These are phyloP conservation scores for Tinea pellionella DNA, from an alignment of 2,888 invertebrate genomes.

Conservation along the genomic window DNA sequence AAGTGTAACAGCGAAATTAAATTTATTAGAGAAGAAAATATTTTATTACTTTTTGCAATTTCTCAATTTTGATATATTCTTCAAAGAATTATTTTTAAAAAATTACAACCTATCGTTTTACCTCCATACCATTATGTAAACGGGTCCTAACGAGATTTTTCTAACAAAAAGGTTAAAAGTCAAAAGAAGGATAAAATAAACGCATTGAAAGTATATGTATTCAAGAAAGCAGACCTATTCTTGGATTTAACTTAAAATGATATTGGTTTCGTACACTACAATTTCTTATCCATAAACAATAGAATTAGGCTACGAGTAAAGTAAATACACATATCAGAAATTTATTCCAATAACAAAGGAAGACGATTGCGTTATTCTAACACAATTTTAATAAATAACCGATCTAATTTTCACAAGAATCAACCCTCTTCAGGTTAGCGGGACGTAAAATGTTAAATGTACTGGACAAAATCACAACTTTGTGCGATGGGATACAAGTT, in stretches of 20 bases:
- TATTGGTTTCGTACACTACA: too few relatives aligned
- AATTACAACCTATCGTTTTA: background rate
- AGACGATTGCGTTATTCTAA: too few relatives aligned
- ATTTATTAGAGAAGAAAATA: too few relatives aligned
- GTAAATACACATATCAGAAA: too few relatives aligned
- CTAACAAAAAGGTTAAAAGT: background rate
- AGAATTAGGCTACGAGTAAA: too few relatives aligned
- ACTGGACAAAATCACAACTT: constrained; percentile 11
- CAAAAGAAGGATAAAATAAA: constrained; percentile 2
- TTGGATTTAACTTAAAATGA: background rate
- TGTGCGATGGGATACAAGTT: constrained; percentile 1
- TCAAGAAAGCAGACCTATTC: background rate
- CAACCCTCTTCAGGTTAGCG: constrained; percentile 5
- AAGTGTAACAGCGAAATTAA: too few relatives aligned
- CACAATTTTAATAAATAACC: too few relatives aligned
- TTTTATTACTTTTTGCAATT: too few relatives aligned
- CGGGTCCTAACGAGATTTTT: background rate
- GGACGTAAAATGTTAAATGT: constrained; percentile 11
- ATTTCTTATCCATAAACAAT: too few relatives aligned
- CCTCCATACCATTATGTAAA: background rate
- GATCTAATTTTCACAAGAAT: background rate
- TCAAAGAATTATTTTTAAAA: background rate
- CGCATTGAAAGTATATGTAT: background rate
- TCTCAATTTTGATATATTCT: background rate
- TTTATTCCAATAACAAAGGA: too few relatives aligned